Conservation (phyloP, 2,888 invertebrate species). For the Eupithecia exiguata region DNA sequence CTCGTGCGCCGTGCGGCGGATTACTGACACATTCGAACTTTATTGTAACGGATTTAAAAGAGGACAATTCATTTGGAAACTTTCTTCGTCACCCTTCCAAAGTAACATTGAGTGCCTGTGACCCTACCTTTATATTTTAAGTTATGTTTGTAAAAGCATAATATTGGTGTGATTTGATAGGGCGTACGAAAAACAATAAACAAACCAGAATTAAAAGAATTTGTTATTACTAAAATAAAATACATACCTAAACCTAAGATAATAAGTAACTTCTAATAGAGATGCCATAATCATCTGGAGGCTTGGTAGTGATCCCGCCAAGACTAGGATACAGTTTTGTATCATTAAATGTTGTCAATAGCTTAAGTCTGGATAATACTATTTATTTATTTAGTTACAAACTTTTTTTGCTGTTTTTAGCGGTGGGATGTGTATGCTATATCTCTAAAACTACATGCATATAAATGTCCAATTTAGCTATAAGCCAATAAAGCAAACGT, state of each 20-base stretch:
- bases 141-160: not conserved
- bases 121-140: not conserved
- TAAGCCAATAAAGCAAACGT: not conserved
- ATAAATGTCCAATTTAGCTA: not conserved
- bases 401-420: not conserved
- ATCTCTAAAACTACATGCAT: not conserved
- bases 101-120: not conserved
- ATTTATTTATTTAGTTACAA: not conserved
- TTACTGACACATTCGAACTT: slow-evolving; percentile 57
- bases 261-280: too few species aligned
- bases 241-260: too few species aligned
- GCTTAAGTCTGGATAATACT: not conserved
- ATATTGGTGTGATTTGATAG: not conserved
- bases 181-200: not conserved
- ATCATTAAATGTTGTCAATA: too few species aligned
- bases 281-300: too few species aligned
- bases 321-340: too few species aligned
- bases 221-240: not conserved
- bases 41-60: slow-evolving; percentile 62
- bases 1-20: slow-evolving; percentile 47
- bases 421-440: too few species aligned
- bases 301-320: not conserved
- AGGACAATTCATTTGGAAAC: slow-evolving; percentile 11
- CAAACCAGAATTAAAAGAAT: not conserved
- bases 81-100: slow-evolving; percentile 6